These are phyloP conservation scores for Cenopis cana DNA, from an alignment of 2,888 invertebrate species.

Conservation along the genomic window DNA sequence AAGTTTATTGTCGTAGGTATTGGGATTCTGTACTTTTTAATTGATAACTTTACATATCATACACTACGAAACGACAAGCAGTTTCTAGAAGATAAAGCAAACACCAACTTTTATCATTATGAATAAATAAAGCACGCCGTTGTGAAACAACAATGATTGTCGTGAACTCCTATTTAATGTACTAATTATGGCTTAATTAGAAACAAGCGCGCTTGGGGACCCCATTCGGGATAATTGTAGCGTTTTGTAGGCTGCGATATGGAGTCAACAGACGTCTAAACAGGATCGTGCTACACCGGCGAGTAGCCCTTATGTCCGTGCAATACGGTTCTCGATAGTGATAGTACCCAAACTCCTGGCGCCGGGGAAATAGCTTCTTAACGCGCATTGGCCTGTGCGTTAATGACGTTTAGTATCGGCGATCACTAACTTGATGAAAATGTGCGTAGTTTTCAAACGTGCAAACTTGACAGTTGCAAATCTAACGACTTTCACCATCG, in stretches of 20 bases:
- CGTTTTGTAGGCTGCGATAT: conserved; percentile 33
- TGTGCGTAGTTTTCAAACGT: background rate
- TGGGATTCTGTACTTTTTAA: background rate
- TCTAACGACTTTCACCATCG: too few relatives aligned
- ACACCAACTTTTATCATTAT: background rate
- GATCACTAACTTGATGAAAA: background rate
- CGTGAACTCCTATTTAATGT: conserved; percentile 48
- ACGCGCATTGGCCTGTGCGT: background rate
- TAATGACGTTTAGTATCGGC: background rate
- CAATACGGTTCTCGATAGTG: background rate
- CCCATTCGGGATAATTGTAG: conserved; percentile 51
- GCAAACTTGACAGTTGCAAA: background rate
- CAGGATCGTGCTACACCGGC: background rate
- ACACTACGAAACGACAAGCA: background rate
- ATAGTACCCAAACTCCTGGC: background rate
- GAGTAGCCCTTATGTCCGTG: background rate
- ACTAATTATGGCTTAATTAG: conserved; percentile 58
- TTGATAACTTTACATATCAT: conserved; percentile 1
- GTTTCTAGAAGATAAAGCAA: background rate
- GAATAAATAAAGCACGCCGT: conserved; percentile 17
- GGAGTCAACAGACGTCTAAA: conserved; percentile 12
- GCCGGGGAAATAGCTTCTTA: background rate
- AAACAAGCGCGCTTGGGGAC: conserved; percentile 52
- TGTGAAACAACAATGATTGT: conserved; percentile 34
- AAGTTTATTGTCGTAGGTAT: background rate